Evolutionary conservation across 2,113 vertebrate species (phyloP).

Genomic region (Myiagra hebetior): DNA sequence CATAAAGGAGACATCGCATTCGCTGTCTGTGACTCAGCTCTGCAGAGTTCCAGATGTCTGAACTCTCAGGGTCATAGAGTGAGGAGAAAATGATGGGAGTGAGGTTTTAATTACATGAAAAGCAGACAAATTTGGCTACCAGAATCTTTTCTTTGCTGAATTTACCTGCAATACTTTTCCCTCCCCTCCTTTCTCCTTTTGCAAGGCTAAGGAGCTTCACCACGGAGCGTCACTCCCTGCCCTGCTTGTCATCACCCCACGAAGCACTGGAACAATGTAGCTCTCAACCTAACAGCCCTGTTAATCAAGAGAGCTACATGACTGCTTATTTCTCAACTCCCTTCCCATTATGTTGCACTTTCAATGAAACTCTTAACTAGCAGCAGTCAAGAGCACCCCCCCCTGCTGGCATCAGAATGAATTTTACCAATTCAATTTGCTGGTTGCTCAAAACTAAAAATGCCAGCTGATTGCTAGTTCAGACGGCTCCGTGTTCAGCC

Average conservation of each 20-base stretch:
- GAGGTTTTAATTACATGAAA: background rate
- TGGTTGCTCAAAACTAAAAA: slow-evolving; percentile 60
- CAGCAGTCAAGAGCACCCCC: slow-evolving; percentile 62
- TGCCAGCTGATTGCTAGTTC: slow-evolving; percentile 60
- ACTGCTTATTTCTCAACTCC: slow-evolving; percentile 58
- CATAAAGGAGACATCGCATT: background rate
- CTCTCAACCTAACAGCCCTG: slow-evolving; percentile 47
- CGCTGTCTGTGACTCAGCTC: background rate
- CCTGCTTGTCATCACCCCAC: background rate
- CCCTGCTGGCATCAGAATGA: slow-evolving; percentile 64
- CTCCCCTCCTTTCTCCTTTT: background rate
- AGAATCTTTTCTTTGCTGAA: background rate
- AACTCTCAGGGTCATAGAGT: background rate
- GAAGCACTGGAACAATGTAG: background rate
- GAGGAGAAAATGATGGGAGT: background rate
- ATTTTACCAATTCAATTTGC: slow-evolving; percentile 64
- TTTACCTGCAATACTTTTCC: background rate
- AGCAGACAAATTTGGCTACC: background rate
- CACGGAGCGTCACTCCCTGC: background rate
- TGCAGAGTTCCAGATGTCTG: background rate
- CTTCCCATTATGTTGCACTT: slow-evolving; percentile 51
- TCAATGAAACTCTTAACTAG: slow-evolving; percentile 47
- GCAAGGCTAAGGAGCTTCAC: background rate
- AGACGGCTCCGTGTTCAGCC: slow-evolving; percentile 47
- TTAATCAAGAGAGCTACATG: slow-evolving; percentile 58